These are phyloP conservation scores for Heteromurus nitidus DNA, from an alignment of 2,888 invertebrate species.

Conservation along the genomic window DNA sequence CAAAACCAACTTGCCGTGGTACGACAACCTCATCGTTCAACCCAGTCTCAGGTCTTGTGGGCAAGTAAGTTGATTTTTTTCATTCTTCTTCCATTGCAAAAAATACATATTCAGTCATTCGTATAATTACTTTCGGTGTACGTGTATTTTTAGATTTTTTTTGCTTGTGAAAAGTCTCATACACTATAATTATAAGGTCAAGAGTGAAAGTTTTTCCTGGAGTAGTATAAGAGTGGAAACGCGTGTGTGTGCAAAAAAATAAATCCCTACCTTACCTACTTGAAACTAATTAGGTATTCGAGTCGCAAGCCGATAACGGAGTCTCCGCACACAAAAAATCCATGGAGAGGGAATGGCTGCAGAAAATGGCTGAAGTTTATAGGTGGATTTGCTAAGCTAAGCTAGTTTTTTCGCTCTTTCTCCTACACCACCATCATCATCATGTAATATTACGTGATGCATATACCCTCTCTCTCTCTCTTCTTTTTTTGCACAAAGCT, in stretches of 20 bases:
- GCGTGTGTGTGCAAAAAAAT: too few relatives aligned
- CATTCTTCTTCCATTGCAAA: not conserved
- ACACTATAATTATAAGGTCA: too few relatives aligned
- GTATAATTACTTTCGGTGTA: not conserved
- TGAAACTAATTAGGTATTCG: too few relatives aligned
- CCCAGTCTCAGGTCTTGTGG: constrained; percentile 63
- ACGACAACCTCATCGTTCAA: constrained; percentile 64
- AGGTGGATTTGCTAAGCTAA: constrained; percentile 29
- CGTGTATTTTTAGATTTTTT: too few relatives aligned
- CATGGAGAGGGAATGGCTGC: too few relatives aligned
- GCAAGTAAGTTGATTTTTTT: constrained; percentile 50
- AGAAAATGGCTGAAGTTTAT: constrained; percentile 61
- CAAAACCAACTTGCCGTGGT: constrained; percentile 65
- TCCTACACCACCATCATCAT: not conserved
- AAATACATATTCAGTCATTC: too few relatives aligned
- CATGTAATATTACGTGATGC: constrained; percentile 20
- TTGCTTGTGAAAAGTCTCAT: too few relatives aligned
- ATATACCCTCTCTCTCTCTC: not conserved
- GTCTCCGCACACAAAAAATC: too few relatives aligned
- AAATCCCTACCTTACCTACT: too few relatives aligned
- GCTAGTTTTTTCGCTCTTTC: not conserved
- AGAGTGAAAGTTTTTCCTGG: too few relatives aligned
- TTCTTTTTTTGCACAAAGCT: not conserved
- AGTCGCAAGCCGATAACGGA: too few relatives aligned
- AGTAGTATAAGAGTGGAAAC: too few relatives aligned